Evolutionary conservation across 2,888 invertebrate genomes (phyloP).

Genomic region (Phengaris arion): DNA sequence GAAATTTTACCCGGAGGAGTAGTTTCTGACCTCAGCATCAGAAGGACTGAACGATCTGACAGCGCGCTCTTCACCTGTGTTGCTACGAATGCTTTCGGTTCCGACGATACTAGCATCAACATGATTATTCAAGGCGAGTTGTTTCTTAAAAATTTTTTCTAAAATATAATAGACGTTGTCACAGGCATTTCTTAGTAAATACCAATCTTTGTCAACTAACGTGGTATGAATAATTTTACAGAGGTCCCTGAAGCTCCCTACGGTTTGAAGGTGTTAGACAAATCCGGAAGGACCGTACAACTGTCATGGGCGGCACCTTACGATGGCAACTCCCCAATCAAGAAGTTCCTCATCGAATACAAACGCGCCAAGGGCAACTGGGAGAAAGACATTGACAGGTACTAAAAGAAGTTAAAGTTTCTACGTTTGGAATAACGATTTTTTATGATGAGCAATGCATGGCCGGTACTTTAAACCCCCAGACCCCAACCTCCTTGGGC

Average conservation of each 20-base stretch:
- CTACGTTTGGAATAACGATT: too few species aligned
- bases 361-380: slow-evolving; percentile 87
- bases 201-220: background rate
- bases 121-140: slow-evolving; percentile 92
- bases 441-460: too few species aligned
- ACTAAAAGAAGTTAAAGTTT: too few species aligned
- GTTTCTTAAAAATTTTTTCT: too few species aligned
- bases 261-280: slow-evolving; percentile 92
- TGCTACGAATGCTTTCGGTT: slow-evolving; percentile 95
- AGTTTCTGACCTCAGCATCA: slow-evolving; percentile 92
- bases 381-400: slow-evolving; percentile 89
- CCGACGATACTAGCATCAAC: slow-evolving; percentile 96
- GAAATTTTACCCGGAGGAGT: slow-evolving; percentile 93
- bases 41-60: slow-evolving; percentile 92
- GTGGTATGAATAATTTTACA: slow-evolving; percentile 49
- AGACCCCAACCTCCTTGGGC: too few species aligned
- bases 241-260: slow-evolving; percentile 94
- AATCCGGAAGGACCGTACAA: slow-evolving; percentile 93
- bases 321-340: slow-evolving; percentile 94
- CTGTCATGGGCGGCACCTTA: slow-evolving; percentile 95
- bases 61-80: slow-evolving; percentile 95
- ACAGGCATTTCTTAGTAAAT: too few species aligned
- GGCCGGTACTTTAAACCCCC: too few species aligned
- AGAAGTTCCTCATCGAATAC: slow-evolving; percentile 93
- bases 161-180: too few species aligned